These are phyloP conservation scores for Chrysomela aeneicollis DNA, from an alignment of 2,888 invertebrate species.

Conservation along the genomic window DNA sequence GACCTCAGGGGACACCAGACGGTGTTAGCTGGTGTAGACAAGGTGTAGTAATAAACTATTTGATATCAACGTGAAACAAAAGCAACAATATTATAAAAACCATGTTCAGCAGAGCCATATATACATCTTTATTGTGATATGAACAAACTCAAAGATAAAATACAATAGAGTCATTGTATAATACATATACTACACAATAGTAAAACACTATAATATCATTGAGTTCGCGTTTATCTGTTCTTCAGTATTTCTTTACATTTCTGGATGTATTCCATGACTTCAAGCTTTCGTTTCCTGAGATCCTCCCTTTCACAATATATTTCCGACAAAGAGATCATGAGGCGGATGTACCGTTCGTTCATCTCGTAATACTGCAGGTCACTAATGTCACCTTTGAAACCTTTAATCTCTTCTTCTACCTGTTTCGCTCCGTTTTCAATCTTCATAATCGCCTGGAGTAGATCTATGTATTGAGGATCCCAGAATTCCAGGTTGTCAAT, in stretches of 20 bases:
- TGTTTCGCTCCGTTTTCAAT: constrained; percentile 34
- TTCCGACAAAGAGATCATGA: constrained; percentile 42
- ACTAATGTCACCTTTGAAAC: constrained; percentile 33
- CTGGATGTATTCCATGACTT: constrained; percentile 38
- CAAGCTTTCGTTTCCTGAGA: constrained; percentile 37
- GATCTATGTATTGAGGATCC: constrained; percentile 38
- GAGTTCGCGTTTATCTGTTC: neutral
- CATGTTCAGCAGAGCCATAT: no score
- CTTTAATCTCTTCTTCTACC: constrained; percentile 37
- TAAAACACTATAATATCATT: no score
- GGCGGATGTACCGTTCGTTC: constrained; percentile 40
- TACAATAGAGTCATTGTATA: no score
- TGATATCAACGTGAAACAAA: no score
- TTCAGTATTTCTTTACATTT: constrained; percentile 42
- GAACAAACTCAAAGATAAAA: no score
- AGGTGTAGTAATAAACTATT: no score
- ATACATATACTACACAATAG: no score
- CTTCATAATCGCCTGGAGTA: constrained; percentile 29
- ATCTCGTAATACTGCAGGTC: constrained; percentile 44
- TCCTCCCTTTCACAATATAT: constrained; percentile 38
- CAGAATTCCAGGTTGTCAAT: constrained; percentile 37
- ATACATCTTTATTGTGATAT: no score
- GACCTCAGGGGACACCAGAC: no score
- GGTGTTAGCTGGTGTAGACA: no score
- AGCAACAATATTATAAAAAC: no score